Evolutionary conservation across 2,113 vertebrate species (phyloP), one percentile per base, ranked within the genome.

Genomic region (Myotis brandtii): DNA sequence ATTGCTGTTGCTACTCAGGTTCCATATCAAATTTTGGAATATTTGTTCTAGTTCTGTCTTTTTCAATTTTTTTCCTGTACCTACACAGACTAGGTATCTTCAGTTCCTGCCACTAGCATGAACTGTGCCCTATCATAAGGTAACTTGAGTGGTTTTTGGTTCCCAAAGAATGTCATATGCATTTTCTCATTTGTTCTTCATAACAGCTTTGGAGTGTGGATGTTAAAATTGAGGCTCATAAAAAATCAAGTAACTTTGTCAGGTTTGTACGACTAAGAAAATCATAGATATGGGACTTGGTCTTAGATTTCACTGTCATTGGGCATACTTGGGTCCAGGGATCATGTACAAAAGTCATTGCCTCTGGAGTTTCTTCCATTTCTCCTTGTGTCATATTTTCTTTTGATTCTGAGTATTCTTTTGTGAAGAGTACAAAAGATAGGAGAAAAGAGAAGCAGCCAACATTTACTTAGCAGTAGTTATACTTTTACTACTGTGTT

Each of bases 161-260:
- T 91, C 27, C 54, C 67, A 64, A 85, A 76, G 13, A 8, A 9
- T 69, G 16, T 64, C 75, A 37, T 23, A 30, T 37, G 64, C 21
- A 2, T 75, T 40, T 32, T 54, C 16, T 48, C 8, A 20, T 86
- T 69, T 89, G 77, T 91, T 91, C 50, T 87, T n/a, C 6, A 6
- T 75, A 69, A 34, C 34, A 75, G 11, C 69, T 46, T 8, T 37
- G 2, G 77, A 40, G 21, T 70, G 25, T 27, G 86, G 16, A 70
- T 76, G 43, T 93, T 85, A n/a, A 92, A 89, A 89, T 3, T 25
- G 64, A 92, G 30, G 50, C 1, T 56, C 32, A 59, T 70, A 30
- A 89, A 89, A 86, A 86, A 32, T 82, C 66, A 92, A 95, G 11
- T 56, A 89, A 46, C 32, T 77, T 43, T 46, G 9, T 50, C 52